Percentiles rank a stretch among this genome's conserved stretches.
phyloP scores from a whole-genome alignment of 2,113 vertebrate species.

The Muscicapa adusta region DNA sequence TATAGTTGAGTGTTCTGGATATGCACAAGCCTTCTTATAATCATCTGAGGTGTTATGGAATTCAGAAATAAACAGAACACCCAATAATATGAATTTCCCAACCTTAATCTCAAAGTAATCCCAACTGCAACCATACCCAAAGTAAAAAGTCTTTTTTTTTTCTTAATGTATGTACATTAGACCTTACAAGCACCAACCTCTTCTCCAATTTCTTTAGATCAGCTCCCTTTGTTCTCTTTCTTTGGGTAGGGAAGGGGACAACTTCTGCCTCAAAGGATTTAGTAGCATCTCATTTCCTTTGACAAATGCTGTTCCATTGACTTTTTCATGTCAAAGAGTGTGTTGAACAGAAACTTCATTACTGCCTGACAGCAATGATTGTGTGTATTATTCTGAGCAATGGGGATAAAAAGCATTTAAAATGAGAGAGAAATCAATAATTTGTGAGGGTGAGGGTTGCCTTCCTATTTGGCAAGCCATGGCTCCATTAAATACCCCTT shows the following conservation, averaged over 20 bases:
- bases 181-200: neutral
- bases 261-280: neutral
- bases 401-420: neutral
- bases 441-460: neutral
- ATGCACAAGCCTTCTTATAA: neutral
- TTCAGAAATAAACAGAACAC: neutral
- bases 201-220: neutral
- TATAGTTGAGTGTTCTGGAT: neutral
- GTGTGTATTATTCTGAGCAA: neutral
- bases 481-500: neutral
- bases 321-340: neutral
- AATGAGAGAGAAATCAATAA: neutral
- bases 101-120: neutral
- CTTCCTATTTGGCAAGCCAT: neutral
- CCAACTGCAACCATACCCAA: neutral
- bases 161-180: neutral
- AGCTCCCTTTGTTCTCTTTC: neutral
- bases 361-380: neutral
- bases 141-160: neutral
- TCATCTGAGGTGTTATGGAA: neutral
- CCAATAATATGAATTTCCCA: neutral
- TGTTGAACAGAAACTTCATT: conserved; percentile 20
- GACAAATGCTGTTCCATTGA: conserved; percentile 2
- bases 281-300: neutral
- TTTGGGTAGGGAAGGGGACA: neutral